A percentile compares a stretch with the other conserved stretches of the same genome.
Conservation (phyloP, 2,888 invertebrate genomes). For the Listrodromus nycthemerus region DNA sequence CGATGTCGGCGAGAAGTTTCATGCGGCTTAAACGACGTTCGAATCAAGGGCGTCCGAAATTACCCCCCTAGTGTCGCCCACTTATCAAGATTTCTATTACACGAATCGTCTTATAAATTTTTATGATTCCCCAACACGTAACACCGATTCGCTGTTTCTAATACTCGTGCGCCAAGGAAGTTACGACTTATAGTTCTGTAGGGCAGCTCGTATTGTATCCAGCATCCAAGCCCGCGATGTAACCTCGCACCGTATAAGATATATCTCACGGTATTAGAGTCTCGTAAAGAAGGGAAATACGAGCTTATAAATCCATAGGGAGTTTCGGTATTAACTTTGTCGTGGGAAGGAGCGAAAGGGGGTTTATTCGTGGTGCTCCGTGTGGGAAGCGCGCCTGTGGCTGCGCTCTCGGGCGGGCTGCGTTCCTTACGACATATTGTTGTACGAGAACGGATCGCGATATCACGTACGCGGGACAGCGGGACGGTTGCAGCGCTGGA, state of each 20-base stretch:
- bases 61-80: slow-evolving; percentile 21
- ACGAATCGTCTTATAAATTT: slow-evolving; percentile 38
- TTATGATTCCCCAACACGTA: slow-evolving; percentile 8
- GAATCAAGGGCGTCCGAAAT: slow-evolving; percentile 41
- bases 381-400: slow-evolving; percentile 2
- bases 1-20: slow-evolving; percentile 30
- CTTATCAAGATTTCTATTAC: slow-evolving; percentile 61
- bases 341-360: slow-evolving; percentile 16
- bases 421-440: slow-evolving; percentile 55
- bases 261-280: slow-evolving; percentile 45
- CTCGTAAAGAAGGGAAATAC: slow-evolving; percentile 58
- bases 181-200: slow-evolving; percentile 33
- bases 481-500: slow-evolving; percentile 1
- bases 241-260: slow-evolving; percentile 35
- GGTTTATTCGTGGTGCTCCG: slow-evolving; percentile 31
- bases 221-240: slow-evolving; percentile 35
- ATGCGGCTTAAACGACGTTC: slow-evolving; percentile 25
- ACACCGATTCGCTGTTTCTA: slow-evolving; percentile 12
- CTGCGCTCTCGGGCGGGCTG: slow-evolving; percentile 4
- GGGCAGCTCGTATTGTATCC: slow-evolving; percentile 25
- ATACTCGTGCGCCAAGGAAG: slow-evolving; percentile 9
- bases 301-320: slow-evolving; percentile 60
- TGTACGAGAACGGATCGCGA: slow-evolving; percentile 39
- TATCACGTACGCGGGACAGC: slow-evolving; percentile 34
- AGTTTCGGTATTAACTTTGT: slow-evolving; percentile 59